Conservation (phyloP, 1,140 invertebrate genomes). For the Ceratina australensis region DNA sequence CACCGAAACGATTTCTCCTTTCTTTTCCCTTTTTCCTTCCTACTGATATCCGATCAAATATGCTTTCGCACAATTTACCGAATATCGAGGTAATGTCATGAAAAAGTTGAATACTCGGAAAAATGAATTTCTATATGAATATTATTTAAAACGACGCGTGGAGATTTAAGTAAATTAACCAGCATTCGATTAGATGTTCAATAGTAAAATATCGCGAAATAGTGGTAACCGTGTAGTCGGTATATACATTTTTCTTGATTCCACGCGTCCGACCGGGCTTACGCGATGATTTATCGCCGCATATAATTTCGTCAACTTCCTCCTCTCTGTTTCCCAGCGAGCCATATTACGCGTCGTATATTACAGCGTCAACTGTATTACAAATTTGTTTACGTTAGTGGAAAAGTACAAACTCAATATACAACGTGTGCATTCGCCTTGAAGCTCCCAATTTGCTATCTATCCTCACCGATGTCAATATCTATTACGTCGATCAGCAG, state of each 20-base stretch:
- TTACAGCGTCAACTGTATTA: slow-evolving; percentile 26
- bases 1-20: not conserved
- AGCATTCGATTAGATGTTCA: slow-evolving; percentile 10
- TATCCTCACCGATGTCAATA: not conserved
- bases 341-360: slow-evolving; percentile 22
- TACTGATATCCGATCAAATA: not conserved
- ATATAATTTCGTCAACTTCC: slow-evolving; percentile 46
- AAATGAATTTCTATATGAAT: too few relatives aligned
- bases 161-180: not conserved
- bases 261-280: slow-evolving; percentile 7
- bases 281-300: slow-evolving; percentile 4
- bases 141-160: not conserved
- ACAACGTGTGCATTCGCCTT: too few relatives aligned
- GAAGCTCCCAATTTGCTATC: too few relatives aligned
- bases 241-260: slow-evolving; percentile 14
- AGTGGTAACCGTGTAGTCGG: not conserved
- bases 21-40: not conserved
- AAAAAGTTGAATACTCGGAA: too few relatives aligned
- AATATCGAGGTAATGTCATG: too few relatives aligned
- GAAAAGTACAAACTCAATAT: too few relatives aligned
- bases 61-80: not conserved
- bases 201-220: not conserved
- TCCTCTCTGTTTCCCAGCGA: slow-evolving; percentile 20
- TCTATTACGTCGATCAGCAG: not conserved
- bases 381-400: not conserved